Base-by-base conservation (phyloP, 2,797 vertebrate species). In the Borostomias antarcticus region DNA sequence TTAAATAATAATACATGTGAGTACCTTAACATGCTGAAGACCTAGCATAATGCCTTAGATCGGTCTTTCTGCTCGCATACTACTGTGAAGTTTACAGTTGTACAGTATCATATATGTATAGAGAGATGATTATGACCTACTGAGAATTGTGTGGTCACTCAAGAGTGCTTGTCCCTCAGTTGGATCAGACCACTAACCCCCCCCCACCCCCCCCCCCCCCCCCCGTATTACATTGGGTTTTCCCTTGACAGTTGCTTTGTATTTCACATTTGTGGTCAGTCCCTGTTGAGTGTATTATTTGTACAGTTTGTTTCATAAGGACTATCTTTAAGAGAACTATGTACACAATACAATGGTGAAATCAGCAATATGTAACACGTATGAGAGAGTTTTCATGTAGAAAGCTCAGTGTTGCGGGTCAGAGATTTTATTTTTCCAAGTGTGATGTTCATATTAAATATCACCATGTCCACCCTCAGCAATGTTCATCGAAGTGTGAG, bases 31-130 rank as follows among this genome's bases (percentile, higher is more conserved):
- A 95, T 95, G 95, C 95, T 96, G 91, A 92, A 91, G 60, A 91
- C 88, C 83, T 95, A 95, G 95, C 94, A 93, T 93, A 94, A 93
- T 94, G 95, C 95, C 95, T 97, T 96, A 95, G 95, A 94, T 93
- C 89, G 93, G 92, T 91, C 94, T 95, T 90, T 94, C 91, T 93
- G 93, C 91, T 93, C 94, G 91, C 94, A 93, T 94, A 90, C 94
- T 93, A 93, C 91, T 72, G 69, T 93, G 4, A 92, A 89, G 91
- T 93, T 94, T 92, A 95, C 91, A 59, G 63, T 10, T 85, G 93
- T 95, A 92, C n/a, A 3, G n/a, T n/a, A n/a, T 93, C 91, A 90
- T 91, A 91, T 89, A 93, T 94, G 94, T 94, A 95, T 94, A 94
- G 93, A 94, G 92, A 93, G 71, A 91, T 88, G 90, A 91, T 92